Conservation (phyloP, 2,797 vertebrate genomes). For the Anguilla megastoma region DNA sequence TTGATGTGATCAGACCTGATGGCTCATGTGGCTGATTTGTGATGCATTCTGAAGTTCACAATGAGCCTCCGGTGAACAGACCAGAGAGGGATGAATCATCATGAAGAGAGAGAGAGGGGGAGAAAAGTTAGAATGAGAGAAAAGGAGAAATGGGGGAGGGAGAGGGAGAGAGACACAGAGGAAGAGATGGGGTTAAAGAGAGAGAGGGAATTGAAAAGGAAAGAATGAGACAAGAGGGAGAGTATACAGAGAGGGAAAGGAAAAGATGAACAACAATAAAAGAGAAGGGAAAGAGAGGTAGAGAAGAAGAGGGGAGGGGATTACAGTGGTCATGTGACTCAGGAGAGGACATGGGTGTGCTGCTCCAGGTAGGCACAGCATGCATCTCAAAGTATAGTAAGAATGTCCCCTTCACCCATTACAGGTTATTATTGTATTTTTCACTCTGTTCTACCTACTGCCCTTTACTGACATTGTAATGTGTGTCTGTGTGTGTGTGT, state of each 20-base stretch:
- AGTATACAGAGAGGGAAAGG: neutral
- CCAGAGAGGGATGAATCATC: constrained; percentile 63
- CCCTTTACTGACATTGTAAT: neutral
- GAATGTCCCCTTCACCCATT: neutral
- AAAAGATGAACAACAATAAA: neutral
- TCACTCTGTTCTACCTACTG: neutral
- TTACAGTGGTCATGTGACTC: neutral
- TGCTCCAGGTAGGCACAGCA: neutral
- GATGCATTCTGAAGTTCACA: constrained; percentile 85
- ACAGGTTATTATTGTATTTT: neutral
- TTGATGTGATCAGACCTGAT: constrained; percentile 73
- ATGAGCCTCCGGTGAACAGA: constrained; percentile 79
- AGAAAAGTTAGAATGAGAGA: constrained; percentile 58
- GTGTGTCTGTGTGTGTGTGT: constrained; percentile 12
- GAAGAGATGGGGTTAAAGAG: constrained; percentile 43
- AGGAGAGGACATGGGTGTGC: too few relatives aligned
- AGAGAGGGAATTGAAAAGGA: neutral
- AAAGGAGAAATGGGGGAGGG: constrained; percentile 9
- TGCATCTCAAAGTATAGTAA: neutral
- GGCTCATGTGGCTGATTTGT: constrained; percentile 72
- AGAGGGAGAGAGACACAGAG: neutral
- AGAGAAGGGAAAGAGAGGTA: neutral
- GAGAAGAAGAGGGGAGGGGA: neutral
- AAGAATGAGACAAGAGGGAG: neutral
- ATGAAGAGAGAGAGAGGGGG: constrained; percentile 50